Evolutionary conservation across 2,113 vertebrate genomes (phyloP).

Genomic region (Pseudorhombus dupliciocellatus): DNA sequence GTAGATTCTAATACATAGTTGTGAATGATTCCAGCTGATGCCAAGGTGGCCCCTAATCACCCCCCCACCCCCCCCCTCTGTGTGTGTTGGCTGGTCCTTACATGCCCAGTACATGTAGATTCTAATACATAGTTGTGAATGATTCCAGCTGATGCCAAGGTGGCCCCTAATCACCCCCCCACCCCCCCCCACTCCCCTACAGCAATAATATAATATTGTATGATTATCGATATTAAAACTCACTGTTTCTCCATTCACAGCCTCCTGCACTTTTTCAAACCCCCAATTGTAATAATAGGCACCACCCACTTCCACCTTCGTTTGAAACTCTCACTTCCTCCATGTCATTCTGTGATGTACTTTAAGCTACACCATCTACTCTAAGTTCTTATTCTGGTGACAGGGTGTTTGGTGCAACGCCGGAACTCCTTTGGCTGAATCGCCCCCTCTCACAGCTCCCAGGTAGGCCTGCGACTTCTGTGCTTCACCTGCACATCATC

Average conservation of each 20-base stretch:
- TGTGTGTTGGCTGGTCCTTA: too few species aligned
- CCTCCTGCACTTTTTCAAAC: constrained; percentile 21
- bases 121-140: too few species aligned
- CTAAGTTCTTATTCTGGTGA: constrained; percentile 55
- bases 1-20: too few species aligned
- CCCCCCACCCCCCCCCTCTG: too few species aligned
- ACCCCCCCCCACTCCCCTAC: too few species aligned
- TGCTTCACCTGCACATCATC: constrained; percentile 2
- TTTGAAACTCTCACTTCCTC: constrained; percentile 80
- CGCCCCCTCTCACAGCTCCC: constrained; percentile 28
- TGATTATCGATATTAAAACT: background rate
- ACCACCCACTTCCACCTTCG: constrained; percentile 78
- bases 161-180: too few species aligned
- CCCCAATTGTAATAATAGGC: constrained; percentile 36
- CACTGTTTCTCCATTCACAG: background rate
- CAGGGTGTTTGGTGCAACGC: constrained; percentile 46
- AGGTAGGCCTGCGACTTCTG: constrained; percentile 67
- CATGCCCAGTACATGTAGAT: too few species aligned
- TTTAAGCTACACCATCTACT: constrained; percentile 47
- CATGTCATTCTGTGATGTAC: constrained; percentile 57
- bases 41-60: too few species aligned
- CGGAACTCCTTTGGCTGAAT: constrained; percentile 44
- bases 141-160: too few species aligned
- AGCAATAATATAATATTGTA: too few species aligned
- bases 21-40: too few species aligned